Conservation (phyloP, 1,140 invertebrate genomes). For the Drosophila arizonae region DNA sequence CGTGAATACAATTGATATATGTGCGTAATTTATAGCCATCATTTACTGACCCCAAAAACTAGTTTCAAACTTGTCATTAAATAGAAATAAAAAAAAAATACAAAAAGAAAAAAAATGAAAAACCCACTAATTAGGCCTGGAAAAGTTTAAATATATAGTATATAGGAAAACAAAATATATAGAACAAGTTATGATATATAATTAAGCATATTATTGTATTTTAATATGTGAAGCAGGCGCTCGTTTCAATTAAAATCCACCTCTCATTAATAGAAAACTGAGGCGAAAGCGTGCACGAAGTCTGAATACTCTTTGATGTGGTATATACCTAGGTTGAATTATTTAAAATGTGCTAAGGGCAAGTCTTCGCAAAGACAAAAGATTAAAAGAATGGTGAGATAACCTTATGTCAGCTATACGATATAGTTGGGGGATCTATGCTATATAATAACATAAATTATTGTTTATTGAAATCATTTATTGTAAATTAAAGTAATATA, state of each 20-base stretch:
- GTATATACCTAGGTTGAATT: too few species aligned
- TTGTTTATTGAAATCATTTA: too few species aligned
- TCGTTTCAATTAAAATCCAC: slow-evolving; percentile 74
- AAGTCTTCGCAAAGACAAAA: too few species aligned
- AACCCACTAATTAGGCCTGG: slow-evolving; percentile 1
- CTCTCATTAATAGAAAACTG: slow-evolving; percentile 52
- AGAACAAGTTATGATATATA: slow-evolving; percentile 22
- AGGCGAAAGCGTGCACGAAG: not conserved
- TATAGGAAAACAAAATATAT: slow-evolving; percentile 9
- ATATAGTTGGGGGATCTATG: too few species aligned
- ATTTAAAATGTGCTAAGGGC: too few species aligned
- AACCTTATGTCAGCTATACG: too few species aligned
- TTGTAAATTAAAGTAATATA: too few species aligned
- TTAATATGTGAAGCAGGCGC: slow-evolving; percentile 56
- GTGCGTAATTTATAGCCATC: not conserved
- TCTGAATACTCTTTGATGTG: not conserved
- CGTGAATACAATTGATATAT: slow-evolving; percentile 11
- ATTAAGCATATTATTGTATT: slow-evolving; percentile 55
- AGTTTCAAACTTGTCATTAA: slow-evolving; percentile 32
- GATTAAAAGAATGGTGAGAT: too few species aligned
- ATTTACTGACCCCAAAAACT: slow-evolving; percentile 7
- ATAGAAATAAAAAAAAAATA: slow-evolving; percentile 1
- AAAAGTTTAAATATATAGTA: slow-evolving; percentile 19
- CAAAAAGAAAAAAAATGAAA: not conserved
- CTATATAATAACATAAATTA: too few species aligned